These are phyloP conservation scores for Kryphioiulus occultus DNA, from an alignment of 2,888 invertebrate species.

Conservation along the genomic window DNA sequence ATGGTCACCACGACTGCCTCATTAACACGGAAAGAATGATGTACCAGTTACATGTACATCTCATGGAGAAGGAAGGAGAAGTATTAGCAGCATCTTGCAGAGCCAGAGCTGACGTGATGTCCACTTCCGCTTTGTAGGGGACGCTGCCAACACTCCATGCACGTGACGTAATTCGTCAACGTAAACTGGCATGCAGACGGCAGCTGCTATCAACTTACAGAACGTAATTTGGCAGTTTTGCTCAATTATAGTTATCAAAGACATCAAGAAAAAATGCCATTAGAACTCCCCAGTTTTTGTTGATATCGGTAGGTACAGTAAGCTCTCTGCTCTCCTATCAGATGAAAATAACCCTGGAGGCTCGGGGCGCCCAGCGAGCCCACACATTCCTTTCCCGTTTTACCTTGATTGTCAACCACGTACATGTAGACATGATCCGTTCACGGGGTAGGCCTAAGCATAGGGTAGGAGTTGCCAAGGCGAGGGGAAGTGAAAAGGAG, in stretches of 20 bases:
- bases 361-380: constrained; percentile 6
- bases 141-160: too few relatives aligned
- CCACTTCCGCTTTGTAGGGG: too few relatives aligned
- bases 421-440: constrained; percentile 39
- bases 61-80: too few relatives aligned
- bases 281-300: background rate
- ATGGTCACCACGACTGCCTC: too few relatives aligned
- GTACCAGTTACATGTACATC: too few relatives aligned
- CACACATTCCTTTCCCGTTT: constrained; percentile 31
- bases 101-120: too few relatives aligned
- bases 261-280: background rate
- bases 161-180: background rate
- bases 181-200: background rate
- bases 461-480: constrained; percentile 29
- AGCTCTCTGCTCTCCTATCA: background rate
- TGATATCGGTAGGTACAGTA: background rate
- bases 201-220: background rate
- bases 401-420: constrained; percentile 40
- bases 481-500: constrained; percentile 33
- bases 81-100: too few relatives aligned
- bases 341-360: background rate
- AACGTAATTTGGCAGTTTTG: background rate
- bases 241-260: constrained; percentile 26
- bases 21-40: too few relatives aligned
- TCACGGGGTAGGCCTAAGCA: background rate